Base-by-base conservation (phyloP, 2,888 invertebrate genomes). In the Endomychus coccineus region DNA sequence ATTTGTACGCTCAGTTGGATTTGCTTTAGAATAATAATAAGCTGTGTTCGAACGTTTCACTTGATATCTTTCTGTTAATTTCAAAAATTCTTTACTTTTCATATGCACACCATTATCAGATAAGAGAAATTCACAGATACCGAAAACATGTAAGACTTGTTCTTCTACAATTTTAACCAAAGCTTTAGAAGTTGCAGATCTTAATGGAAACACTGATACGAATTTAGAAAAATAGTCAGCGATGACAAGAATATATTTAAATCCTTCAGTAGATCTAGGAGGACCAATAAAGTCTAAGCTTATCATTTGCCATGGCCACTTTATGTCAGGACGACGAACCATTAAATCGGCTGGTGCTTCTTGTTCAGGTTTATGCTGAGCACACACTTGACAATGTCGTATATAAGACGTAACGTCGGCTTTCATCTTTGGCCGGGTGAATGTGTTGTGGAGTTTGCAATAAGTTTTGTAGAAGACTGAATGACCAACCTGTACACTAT, bases 21-120 rank as follows among this genome's bases (percentile, higher is more conserved):
- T 16, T 6, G 22, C 21, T 22, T 31, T n/a, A 9, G 31, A 15
- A 11, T 23, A 22, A 31, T 31, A 31, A 4, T 22, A 15, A 14
- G 31, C 22, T 5, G 31, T 31, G 17, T 22, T 22, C 15, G 23
- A 22, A 22, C 10, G 21, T 3, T 13, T 12, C 4, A 30, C 30
- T 4, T n/a, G 3, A 30, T 30, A 30, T 21, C 16, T 12, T 14
- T 12, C 4, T 10, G 22, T 16, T 3, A 34, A 12, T n/a, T n/a
- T 16, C 10, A 25, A 16, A 16, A 25, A 34, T 13, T 34, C 34
- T n/a, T 34, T 34, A 25, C 34, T 25, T 7, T 16, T 13, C 34
- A 34, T 25, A 22, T 44, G 46, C 2, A 27, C 30, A 4, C 46
- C 48, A 35, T 50, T 50, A 17, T 50, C 46, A 27, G 36, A 34